Percentiles rank a stretch among this genome's conserved stretches.
phyloP scores from a whole-genome alignment of 2,113 vertebrate species.

The Actinemys pallida region DNA sequence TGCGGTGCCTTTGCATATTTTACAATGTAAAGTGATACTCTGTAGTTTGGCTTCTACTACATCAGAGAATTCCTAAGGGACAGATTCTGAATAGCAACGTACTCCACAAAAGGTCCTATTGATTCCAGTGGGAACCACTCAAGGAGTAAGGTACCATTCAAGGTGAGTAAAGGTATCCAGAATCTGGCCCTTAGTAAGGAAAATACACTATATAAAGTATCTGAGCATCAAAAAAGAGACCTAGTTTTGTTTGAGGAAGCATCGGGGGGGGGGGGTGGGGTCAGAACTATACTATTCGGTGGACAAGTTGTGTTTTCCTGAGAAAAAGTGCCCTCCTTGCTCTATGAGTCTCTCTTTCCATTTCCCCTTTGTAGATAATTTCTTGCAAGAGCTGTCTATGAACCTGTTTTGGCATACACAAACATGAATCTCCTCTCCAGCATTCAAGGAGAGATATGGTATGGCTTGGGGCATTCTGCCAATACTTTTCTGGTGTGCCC shows the following conservation, averaged over 20 bases:
- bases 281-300: neutral
- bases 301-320: neutral
- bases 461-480: conserved; percentile 53
- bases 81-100: neutral
- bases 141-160: neutral
- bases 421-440: conserved; percentile 63
- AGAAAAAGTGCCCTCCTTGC: neutral
- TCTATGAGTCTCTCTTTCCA: neutral
- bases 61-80: neutral
- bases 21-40: accelerated
- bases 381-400: conserved; percentile 59
- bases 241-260: neutral
- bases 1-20: neutral
- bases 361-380: conserved; percentile 68
- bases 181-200: neutral
- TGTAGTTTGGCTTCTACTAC: neutral
- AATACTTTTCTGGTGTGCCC: conserved; percentile 68
- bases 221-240: neutral
- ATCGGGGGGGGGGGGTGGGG: neutral
- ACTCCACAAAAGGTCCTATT: neutral
- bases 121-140: neutral
- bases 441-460: conserved; percentile 62
- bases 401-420: conserved; percentile 64
- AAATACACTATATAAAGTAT: neutral
- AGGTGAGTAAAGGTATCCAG: conserved; percentile 35